These are phyloP conservation scores for Mus minutoides DNA, from an alignment of 2,797 vertebrate genomes.

Conservation along the genomic window DNA sequence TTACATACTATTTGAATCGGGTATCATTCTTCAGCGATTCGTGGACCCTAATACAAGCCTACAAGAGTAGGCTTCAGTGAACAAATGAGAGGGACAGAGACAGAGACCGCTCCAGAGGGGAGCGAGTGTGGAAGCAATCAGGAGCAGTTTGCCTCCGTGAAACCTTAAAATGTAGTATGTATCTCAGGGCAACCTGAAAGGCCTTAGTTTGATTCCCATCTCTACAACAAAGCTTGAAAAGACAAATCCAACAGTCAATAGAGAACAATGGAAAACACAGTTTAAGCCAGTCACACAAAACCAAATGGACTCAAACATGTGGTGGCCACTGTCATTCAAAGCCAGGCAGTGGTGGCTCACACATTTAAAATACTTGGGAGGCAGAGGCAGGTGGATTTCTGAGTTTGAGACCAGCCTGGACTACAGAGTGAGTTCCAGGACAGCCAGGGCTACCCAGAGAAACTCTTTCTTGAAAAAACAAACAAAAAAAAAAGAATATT, in stretches of 20 bases:
- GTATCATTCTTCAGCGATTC: no score
- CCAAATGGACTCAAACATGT: neutral
- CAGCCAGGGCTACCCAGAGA: no score
- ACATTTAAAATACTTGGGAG: no score
- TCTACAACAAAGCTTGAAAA: neutral
- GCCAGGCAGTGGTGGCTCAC: neutral
- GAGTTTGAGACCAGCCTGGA: no score
- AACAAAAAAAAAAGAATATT: neutral
- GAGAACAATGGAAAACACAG: neutral
- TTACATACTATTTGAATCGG: no score
- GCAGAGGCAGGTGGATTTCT: no score
- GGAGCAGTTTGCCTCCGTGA: neutral
- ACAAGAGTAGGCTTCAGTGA: neutral
- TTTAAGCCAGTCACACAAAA: neutral
- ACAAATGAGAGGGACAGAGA: neutral
- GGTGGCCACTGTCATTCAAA: neutral
- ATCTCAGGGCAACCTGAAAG: neutral
- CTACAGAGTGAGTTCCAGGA: no score
- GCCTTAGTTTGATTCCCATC: neutral
- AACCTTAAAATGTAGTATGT: neutral
- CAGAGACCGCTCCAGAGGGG: neutral
- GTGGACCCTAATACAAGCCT: neutral
- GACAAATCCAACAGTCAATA: neutral
- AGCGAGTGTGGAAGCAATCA: neutral
- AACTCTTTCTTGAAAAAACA: no score